These are phyloP conservation scores for Orchesellides sinensis DNA, from an alignment of 2,888 invertebrate species.

Conservation along the genomic window DNA sequence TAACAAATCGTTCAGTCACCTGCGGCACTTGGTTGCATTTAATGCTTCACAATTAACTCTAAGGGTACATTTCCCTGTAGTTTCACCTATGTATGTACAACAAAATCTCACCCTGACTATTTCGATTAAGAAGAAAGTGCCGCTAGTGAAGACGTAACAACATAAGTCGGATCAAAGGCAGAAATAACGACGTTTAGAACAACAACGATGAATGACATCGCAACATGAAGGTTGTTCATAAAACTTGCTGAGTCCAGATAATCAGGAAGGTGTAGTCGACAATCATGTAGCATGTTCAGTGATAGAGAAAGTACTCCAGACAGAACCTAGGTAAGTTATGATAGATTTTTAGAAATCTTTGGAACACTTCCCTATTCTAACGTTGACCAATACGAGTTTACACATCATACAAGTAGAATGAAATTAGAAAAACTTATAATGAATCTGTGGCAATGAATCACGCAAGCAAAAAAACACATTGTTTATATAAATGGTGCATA, in stretches of 20 bases:
- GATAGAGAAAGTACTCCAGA: conserved; percentile 86
- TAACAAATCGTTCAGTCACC: too few relatives aligned
- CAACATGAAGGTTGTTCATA: conserved; percentile 85
- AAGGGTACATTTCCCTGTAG: too few relatives aligned
- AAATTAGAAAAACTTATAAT: too few relatives aligned
- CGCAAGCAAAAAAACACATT: too few relatives aligned
- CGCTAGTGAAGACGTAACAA: conserved; percentile 11
- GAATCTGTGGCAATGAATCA: too few relatives aligned
- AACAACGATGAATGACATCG: conserved; percentile 85
- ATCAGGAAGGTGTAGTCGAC: conserved; percentile 84
- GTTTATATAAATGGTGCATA: too few relatives aligned
- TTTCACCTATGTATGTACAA: background rate
- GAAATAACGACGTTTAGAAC: conserved; percentile 80
- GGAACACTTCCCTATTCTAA: too few relatives aligned
- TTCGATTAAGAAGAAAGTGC: background rate
- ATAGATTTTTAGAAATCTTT: background rate
- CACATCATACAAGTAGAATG: too few relatives aligned
- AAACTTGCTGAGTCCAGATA: conserved; percentile 84
- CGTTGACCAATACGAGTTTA: too few relatives aligned
- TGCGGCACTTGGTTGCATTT: too few relatives aligned
- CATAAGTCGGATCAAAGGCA: conserved; percentile 64
- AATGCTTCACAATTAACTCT: too few relatives aligned
- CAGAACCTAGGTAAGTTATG: conserved; percentile 81
- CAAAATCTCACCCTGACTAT: too few relatives aligned
- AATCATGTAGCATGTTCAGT: conserved; percentile 86